phyloP scores from a whole-genome alignment of 1,140 invertebrate species.

The Drosophila cardini region DNA sequence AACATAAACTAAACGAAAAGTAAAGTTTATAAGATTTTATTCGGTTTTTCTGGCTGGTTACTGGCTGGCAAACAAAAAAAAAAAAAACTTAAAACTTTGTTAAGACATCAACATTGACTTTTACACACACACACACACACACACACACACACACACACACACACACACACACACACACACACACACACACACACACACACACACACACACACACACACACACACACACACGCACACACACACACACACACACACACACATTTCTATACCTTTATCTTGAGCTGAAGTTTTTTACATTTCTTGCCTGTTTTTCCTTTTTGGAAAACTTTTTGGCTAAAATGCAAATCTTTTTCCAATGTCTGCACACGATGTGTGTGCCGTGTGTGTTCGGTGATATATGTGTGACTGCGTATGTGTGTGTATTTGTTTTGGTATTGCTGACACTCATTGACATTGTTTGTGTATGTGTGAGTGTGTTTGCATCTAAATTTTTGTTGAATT shows the following conservation, averaged over 20 bases:
- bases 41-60: slow-evolving; percentile 23
- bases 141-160: too few relatives aligned
- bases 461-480: slow-evolving; percentile 51
- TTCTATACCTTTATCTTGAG: neutral
- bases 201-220: too few relatives aligned
- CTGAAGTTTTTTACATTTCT: neutral
- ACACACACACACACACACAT: slow-evolving; percentile 5
- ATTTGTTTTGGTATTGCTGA: slow-evolving; percentile 15
- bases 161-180: too few relatives aligned
- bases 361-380: slow-evolving; percentile 19
- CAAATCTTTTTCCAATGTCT: slow-evolving; percentile 50
- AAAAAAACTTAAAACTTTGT: slow-evolving; percentile 36
- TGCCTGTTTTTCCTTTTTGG: neutral
- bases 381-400: slow-evolving; percentile 4
- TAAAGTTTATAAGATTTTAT: slow-evolving; percentile 45
- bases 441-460: slow-evolving; percentile 24
- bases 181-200: too few relatives aligned
- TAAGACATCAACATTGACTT: slow-evolving; percentile 22
- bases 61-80: slow-evolving; percentile 20
- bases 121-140: neutral
- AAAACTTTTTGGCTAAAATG: slow-evolving; percentile 43
- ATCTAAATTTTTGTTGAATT: slow-evolving; percentile 70
- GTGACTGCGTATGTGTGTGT: slow-evolving; percentile 14
- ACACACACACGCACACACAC: too few relatives aligned
- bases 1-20: slow-evolving; percentile 39